phyloP scores from a whole-genome alignment of 2,888 invertebrate species.

The Dione juno region DNA sequence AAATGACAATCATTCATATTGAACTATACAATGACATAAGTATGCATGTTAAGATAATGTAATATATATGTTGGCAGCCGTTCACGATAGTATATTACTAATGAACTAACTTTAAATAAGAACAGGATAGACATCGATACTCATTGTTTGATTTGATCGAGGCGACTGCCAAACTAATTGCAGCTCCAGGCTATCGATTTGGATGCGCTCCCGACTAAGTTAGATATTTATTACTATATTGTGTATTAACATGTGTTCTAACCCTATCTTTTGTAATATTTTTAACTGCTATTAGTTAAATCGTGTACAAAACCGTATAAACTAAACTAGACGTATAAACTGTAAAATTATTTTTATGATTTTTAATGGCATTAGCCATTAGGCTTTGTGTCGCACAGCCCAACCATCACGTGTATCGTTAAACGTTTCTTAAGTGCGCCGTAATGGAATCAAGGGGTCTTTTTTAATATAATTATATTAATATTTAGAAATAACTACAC shows the following conservation, averaged over 20 bases:
- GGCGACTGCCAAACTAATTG: constrained; percentile 74
- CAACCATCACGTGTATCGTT: too few relatives aligned
- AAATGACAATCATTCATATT: too few relatives aligned
- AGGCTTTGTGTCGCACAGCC: too few relatives aligned
- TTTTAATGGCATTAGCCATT: too few relatives aligned
- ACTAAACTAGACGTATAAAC: too few relatives aligned
- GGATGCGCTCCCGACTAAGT: constrained; percentile 55
- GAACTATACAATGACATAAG: not conserved
- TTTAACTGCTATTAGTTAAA: too few relatives aligned
- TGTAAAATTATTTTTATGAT: too few relatives aligned
- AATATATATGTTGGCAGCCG: not conserved
- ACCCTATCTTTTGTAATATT: not conserved
- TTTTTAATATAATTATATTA: too few relatives aligned
- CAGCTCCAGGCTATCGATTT: constrained; percentile 64
- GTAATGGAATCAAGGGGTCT: too few relatives aligned
- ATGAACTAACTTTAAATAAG: constrained; percentile 22
- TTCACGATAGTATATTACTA: not conserved
- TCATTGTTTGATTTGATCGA: constrained; percentile 71
- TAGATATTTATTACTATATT: constrained; percentile 26
- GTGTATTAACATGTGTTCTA: not conserved
- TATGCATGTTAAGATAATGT: not conserved
- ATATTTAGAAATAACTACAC: too few relatives aligned
- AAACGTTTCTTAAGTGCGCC: too few relatives aligned
- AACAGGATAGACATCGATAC: constrained; percentile 42
- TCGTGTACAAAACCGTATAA: too few relatives aligned